Evolutionary conservation across 2,888 invertebrate species (phyloP).

Genomic region (Athalia circularis): DNA sequence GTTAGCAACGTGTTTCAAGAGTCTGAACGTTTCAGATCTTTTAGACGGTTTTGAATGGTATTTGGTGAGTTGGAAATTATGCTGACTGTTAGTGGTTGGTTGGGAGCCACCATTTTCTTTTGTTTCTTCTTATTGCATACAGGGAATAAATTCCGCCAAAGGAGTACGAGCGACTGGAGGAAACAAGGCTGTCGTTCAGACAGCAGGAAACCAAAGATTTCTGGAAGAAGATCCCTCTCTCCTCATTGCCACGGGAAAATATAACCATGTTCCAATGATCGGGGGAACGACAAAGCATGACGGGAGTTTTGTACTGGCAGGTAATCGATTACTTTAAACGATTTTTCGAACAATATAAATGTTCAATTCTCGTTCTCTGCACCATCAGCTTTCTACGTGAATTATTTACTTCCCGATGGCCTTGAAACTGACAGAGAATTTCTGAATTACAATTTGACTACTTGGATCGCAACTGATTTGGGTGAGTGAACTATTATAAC

Average conservation of each 20-base stretch:
- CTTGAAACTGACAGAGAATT: background rate
- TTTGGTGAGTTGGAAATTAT: conserved; percentile 50
- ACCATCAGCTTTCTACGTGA: background rate
- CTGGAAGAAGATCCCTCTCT: conserved; percentile 58
- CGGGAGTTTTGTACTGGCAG: conserved; percentile 73
- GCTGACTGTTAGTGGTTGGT: too few relatives aligned
- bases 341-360: background rate
- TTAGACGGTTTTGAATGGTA: conserved; percentile 58
- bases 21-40: conserved; percentile 54
- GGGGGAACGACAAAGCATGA: conserved; percentile 75
- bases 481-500: conserved; percentile 6
- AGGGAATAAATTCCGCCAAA: background rate
- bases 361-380: background rate
- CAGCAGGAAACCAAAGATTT: conserved; percentile 57
- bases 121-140: background rate
- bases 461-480: background rate
- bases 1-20: conserved; percentile 58
- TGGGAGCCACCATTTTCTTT: too few relatives aligned
- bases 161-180: conserved; percentile 53
- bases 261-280: conserved; percentile 72
- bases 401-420: background rate
- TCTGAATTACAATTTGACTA: conserved; percentile 12
- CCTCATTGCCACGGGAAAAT: conserved; percentile 52
- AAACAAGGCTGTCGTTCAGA: conserved; percentile 62
- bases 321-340: conserved; percentile 56